These are phyloP conservation scores for Aspidiotus rigidus DNA, from an alignment of 2,888 invertebrate genomes.

Conservation along the genomic window DNA sequence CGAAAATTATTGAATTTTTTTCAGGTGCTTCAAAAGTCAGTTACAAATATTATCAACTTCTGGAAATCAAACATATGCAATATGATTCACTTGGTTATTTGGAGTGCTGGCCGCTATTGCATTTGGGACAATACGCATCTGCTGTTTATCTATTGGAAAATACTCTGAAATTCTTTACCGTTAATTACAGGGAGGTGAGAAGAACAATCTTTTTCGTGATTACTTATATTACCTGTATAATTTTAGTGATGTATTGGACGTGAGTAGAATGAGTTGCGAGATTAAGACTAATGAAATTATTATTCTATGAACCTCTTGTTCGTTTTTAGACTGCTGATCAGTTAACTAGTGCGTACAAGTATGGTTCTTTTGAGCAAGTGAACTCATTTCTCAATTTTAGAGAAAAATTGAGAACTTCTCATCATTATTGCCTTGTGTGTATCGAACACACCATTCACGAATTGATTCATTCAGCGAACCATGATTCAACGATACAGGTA, in stretches of 20 bases:
- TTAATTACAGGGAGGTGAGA: constrained; percentile 75
- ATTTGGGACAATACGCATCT: constrained; percentile 60
- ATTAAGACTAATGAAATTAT: not conserved
- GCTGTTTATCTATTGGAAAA: constrained; percentile 62
- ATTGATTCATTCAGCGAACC: constrained; percentile 25
- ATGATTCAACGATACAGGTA: constrained; percentile 29
- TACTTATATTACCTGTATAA: too few relatives aligned
- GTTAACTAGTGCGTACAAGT: constrained; percentile 84
- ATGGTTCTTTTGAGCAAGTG: constrained; percentile 86
- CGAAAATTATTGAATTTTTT: constrained; percentile 34
- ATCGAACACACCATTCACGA: constrained; percentile 45
- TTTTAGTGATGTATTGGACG: too few relatives aligned
- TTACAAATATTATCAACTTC: constrained; percentile 59
- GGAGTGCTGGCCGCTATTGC: constrained; percentile 63
- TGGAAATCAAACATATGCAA: constrained; percentile 90
- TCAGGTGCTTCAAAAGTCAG: constrained; percentile 66
- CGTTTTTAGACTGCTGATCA: constrained; percentile 76
- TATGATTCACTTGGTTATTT: constrained; percentile 82
- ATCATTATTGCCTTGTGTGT: constrained; percentile 60
- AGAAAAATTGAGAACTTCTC: constrained; percentile 68
- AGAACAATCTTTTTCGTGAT: not conserved
- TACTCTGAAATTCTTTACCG: constrained; percentile 75
- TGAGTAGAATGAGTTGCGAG: too few relatives aligned
- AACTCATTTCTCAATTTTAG: constrained; percentile 80
- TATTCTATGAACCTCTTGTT: too few relatives aligned